A percentile compares a stretch with the other conserved stretches of the same genome.
These are phyloP conservation scores for Micromesistius poutassou DNA, from an alignment of 2,797 vertebrate genomes.

Conservation along the genomic window DNA sequence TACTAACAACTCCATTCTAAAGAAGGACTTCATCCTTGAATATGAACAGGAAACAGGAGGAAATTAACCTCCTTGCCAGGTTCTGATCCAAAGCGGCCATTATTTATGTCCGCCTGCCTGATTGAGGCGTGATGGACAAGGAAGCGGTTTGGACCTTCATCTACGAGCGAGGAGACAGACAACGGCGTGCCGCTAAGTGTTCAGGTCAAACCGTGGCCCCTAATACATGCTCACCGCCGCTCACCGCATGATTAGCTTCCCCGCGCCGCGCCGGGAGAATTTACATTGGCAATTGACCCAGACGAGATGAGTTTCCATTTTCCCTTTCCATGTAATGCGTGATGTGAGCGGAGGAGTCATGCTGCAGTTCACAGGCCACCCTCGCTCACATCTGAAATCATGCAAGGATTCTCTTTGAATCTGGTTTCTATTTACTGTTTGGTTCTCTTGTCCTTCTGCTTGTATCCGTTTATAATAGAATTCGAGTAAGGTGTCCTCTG, in stretches of 20 bases:
- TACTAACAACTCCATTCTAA: slow-evolving; percentile 34
- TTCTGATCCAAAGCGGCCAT: slow-evolving; percentile 37
- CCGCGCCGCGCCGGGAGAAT: slow-evolving; percentile 1
- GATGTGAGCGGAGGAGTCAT: slow-evolving; percentile 4
- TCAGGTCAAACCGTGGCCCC: slow-evolving; percentile 33
- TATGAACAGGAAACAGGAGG: slow-evolving; percentile 37
- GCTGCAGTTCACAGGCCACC: slow-evolving; percentile 6
- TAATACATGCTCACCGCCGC: slow-evolving; percentile 8
- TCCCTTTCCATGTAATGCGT: slow-evolving; percentile 10
- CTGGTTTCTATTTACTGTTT: not conserved
- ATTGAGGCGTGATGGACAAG: slow-evolving; percentile 31
- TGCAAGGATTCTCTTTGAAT: not conserved
- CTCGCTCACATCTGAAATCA: slow-evolving; percentile 18
- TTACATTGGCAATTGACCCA: slow-evolving; percentile 21
- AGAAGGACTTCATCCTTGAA: slow-evolving; percentile 27
- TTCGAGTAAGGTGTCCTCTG: not conserved
- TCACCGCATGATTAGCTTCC: slow-evolving; percentile 25
- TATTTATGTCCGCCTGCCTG: slow-evolving; percentile 22
- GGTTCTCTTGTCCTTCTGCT: not conserved
- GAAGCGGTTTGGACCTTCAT: slow-evolving; percentile 17
- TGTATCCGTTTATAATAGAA: not conserved
- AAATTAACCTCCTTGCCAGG: slow-evolving; percentile 35
- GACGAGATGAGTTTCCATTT: slow-evolving; percentile 7
- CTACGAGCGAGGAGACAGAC: slow-evolving; percentile 20
- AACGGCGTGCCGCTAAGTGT: slow-evolving; percentile 23